Conservation (phyloP, 2,888 invertebrate genomes). For the Troides aeacus region DNA sequence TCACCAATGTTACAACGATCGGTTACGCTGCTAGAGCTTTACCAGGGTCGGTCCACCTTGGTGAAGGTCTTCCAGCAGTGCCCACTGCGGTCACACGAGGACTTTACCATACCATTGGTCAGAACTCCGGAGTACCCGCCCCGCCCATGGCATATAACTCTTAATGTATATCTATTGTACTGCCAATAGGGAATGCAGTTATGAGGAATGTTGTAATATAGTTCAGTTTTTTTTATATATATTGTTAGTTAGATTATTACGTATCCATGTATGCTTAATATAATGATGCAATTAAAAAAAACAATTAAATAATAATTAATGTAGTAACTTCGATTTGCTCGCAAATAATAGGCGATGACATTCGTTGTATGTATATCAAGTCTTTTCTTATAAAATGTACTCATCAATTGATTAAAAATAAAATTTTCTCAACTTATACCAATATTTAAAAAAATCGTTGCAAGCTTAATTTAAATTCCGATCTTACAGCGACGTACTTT, state of each 20-base stretch:
- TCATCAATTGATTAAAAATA: background rate
- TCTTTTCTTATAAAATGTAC: background rate
- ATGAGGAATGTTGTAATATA: slow-evolving; percentile 21
- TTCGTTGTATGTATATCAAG: background rate
- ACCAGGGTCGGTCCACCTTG: too few relatives aligned
- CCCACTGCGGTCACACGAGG: too few relatives aligned
- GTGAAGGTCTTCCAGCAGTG: too few relatives aligned
- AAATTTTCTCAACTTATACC: background rate
- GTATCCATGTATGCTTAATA: background rate
- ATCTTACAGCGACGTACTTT: slow-evolving; percentile 6
- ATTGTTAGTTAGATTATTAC: background rate
- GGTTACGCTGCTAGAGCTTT: too few relatives aligned
- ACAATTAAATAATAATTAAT: too few relatives aligned
- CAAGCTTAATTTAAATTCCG: slow-evolving; percentile 5
- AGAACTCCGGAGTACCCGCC: too few relatives aligned
- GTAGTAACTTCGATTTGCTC: background rate
- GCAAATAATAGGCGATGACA: background rate
- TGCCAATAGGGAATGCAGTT: slow-evolving; percentile 56
- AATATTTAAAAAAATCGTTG: background rate
- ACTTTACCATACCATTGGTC: too few relatives aligned
- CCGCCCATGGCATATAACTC: background rate
- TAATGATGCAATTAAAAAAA: background rate
- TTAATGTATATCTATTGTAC: slow-evolving; percentile 42
- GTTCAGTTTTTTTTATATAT: slow-evolving; percentile 3
- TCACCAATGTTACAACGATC: too few relatives aligned